Evolutionary conservation across 2,113 vertebrate species (phyloP).

Genomic region (Zosterops lateralis): DNA sequence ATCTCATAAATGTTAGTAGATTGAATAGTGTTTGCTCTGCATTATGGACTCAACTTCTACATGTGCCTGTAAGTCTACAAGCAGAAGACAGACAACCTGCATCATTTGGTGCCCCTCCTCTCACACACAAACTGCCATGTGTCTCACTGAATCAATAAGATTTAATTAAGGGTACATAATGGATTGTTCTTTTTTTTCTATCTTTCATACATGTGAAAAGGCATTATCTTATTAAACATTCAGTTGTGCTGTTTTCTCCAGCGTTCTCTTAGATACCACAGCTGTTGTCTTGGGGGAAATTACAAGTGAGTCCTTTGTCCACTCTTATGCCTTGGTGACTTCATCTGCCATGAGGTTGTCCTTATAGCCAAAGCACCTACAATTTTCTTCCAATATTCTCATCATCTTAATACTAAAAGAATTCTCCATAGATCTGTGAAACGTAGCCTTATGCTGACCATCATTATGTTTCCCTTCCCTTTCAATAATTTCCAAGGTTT

Average conservation of each 20-base stretch:
- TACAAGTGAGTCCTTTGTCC: not conserved
- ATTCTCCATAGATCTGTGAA: not conserved
- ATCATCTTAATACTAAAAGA: not conserved
- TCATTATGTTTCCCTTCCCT: not conserved
- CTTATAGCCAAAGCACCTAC: not conserved
- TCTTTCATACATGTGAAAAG: not conserved
- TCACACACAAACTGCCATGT: not conserved
- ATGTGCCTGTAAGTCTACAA: fast-evolving
- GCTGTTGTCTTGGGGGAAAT: constrained; percentile 21
- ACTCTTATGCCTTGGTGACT: not conserved
- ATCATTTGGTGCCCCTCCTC: not conserved
- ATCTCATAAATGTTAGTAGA: not conserved
- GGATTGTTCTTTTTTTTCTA: not conserved
- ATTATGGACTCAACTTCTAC: not conserved
- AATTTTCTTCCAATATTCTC: not conserved
- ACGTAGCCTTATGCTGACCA: not conserved
- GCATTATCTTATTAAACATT: not conserved
- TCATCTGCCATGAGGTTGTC: not conserved
- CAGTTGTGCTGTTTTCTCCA: not conserved
- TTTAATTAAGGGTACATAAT: not conserved
- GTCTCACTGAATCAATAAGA: not conserved
- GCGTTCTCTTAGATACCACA: not conserved
- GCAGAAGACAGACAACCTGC: not conserved
- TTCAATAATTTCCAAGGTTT: not conserved
- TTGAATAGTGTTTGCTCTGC: not conserved